Evolutionary conservation across 2,888 invertebrate genomes (phyloP), one percentile per base, ranked within the genome.

Genomic region (Callyntrura guangdongensis): DNA sequence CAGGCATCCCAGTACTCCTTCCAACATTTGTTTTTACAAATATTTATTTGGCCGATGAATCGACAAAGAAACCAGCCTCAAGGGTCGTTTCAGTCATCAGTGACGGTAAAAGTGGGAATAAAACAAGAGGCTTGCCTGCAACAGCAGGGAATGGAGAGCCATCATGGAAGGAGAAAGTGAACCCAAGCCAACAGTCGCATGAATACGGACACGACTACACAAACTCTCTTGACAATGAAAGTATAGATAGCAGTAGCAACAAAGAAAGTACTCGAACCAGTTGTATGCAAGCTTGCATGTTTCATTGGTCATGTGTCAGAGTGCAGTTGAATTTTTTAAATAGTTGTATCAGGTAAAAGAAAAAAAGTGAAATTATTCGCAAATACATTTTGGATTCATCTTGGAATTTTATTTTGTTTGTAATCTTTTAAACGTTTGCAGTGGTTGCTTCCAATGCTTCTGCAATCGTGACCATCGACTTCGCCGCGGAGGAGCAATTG

Each of bases 11-110:
- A 0, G 91, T 93, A 0, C 84, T 93, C 27, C 88, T 93, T 1
- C 93, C 93, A 4, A 93, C 93, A 0, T 86, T 91, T 1, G 92
- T 93, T 9, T 93, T 93, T 64, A 93, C 93, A 0, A 93, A 93
- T 64, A 92, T 93, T 1, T 93, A 93, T 81, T 81, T 93, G 59
- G 64, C 84, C 0, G 93, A 93, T 72, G 91, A 90, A 17, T 90
- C 77, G 0, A 22, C 53, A 20, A 49, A 22, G 25, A 77, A 72
- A 14, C 36, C n/a, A 12, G 25, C 17, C 8, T 72, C 77, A 0
- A 20, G 53, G 4, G 53, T 12, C 3, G 77, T 77, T 77, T 77
- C 77, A 22, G 14, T 53, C 0, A 77, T 77, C 88, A 91, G 49
- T 86, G 92, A 36, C 36, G 36, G 61, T 61, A 91, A 74, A 14